A percentile compares a stretch with the other conserved stretches of the same genome.
Evolutionary conservation across 2,888 invertebrate species (phyloP).

Genomic region (Amiota minor): DNA sequence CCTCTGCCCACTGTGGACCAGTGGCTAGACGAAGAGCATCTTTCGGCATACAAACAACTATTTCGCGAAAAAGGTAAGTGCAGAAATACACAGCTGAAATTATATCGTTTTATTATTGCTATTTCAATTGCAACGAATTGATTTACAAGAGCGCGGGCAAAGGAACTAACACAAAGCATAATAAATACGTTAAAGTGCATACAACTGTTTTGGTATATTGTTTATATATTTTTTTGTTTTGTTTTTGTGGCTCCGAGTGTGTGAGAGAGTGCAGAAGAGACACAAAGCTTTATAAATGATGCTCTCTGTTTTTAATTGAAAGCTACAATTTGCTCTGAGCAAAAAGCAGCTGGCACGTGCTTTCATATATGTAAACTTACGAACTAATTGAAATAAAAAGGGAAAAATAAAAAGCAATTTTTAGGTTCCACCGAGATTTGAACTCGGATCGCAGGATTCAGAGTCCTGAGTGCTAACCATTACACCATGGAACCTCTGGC

Average conservation of each 20-base stretch:
- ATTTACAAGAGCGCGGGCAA: no score
- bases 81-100: neutral
- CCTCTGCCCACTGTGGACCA: conserved; percentile 78
- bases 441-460: conserved; percentile 75
- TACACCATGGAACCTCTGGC: conserved; percentile 75
- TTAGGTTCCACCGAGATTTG: conserved; percentile 74
- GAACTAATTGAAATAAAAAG: conserved; percentile 30
- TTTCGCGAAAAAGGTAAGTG: conserved; percentile 83
- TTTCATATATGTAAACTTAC: neutral
- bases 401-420: conserved; percentile 21
- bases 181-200: no score
- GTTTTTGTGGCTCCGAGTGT: no score
- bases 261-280: no score
- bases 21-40: conserved; percentile 84
- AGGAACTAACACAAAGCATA: neutral
- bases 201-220: no score
- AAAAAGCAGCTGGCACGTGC: neutral
- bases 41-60: conserved; percentile 80
- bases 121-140: no score
- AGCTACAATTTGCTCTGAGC: neutral
- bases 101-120: neutral
- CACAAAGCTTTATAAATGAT: no score
- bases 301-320: neutral
- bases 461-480: conserved; percentile 77
- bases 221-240: no score